Evolutionary conservation across 2,113 vertebrate species (phyloP), one percentile per base, ranked within the genome.

Genomic region (Equus przewalskii): DNA sequence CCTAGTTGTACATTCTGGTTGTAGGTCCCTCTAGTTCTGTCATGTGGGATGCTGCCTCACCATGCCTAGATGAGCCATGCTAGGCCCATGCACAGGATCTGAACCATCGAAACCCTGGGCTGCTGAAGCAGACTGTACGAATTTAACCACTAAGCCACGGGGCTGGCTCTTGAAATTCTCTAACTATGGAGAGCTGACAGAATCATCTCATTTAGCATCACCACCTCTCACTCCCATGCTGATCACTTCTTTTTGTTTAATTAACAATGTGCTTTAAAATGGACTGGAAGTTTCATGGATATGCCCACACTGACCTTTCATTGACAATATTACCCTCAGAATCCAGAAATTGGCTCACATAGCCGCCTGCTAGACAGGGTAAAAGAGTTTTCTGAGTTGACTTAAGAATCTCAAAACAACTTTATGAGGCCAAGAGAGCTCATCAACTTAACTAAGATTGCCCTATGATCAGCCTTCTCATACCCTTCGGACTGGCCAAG

Each of bases 361-460:
- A 70, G 36, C 16, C n/a, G 65, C 5, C 30, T 41, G 7, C 54
- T 92, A 90, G 41, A n/a, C 3, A 51, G 18, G 0, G 18, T 90
- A 60, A 89, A 79, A 5, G 54, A 62, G 19, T 70, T 24, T 18
- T 36, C 44, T 44, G 51, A 87, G 87, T 62, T 73, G 67, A 86
- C 30, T 30, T 92, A n/a, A 36, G 26, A 89, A 46, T 79, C 60
- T 90, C 60, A 93, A 85, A 92, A 70, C 3, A 60, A 84, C 72
- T 84, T 60, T 44, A 49, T 79, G 70, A 96, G 26, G 54, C 44
- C n/a, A 91, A 58, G 51, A 86, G 16, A 79, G 56, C 28, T 54
- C 54, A 92, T 49, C 44, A 70, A 44, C 7, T 97, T 46, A 51
- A 28, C 16, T 44, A 30, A 51, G 15, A 81, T 64, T 62, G 6